Percentiles rank a stretch among this genome's conserved stretches.
These are phyloP conservation scores for Neotoxoptera formosana DNA, from an alignment of 1,140 invertebrate species.

Conservation along the genomic window DNA sequence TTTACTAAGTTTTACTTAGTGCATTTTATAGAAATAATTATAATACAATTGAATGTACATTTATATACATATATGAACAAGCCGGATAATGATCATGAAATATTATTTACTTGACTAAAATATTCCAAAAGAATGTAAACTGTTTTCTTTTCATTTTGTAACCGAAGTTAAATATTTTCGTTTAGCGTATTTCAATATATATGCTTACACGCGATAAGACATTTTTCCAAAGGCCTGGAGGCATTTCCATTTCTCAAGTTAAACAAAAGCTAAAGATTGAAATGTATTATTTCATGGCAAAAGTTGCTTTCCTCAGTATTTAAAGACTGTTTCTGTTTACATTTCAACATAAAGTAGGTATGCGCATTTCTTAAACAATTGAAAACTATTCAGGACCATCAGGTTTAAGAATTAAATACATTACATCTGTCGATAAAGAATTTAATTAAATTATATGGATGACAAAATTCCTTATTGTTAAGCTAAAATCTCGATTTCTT, in stretches of 20 bases:
- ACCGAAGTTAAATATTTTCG: not conserved
- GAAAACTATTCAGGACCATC: not conserved
- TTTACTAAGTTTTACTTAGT: not conserved
- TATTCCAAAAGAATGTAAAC: not conserved
- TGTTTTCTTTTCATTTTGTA: not conserved
- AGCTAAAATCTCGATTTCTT: not conserved
- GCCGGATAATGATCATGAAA: not conserved
- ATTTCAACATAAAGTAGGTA: conserved; percentile 1
- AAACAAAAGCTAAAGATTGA: not conserved
- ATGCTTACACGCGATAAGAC: not conserved
- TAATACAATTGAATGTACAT: not conserved
- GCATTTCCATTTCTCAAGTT: not conserved
- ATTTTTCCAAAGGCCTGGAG: not conserved
- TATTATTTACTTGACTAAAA: not conserved
- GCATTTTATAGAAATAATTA: not conserved
- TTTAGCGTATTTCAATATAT: not conserved
- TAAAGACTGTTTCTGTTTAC: not conserved
- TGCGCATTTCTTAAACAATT: not conserved
- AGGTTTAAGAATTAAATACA: not conserved
- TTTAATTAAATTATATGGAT: not conserved
- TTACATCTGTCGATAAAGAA: not conserved
- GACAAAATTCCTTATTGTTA: not conserved
- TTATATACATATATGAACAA: not conserved
- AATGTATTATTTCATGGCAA: not conserved
- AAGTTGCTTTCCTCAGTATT: not conserved